Base-by-base conservation (phyloP, 2,113 vertebrate species). In the Anas platyrhynchos region DNA sequence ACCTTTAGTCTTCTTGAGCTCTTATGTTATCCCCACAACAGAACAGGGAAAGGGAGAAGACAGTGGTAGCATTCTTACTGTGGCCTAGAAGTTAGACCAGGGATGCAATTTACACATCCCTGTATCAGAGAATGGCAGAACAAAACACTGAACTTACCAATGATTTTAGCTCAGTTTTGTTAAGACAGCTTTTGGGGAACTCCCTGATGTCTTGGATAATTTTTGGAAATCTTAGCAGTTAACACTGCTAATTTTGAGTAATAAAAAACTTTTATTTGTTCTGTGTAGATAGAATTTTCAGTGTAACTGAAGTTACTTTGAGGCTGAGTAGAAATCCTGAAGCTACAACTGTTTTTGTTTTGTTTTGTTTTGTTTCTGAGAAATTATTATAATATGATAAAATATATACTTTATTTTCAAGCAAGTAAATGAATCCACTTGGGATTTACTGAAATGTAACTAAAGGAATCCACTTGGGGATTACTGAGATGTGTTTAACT, bases 401-500 rank as follows among this genome's bases (percentile, higher is more conserved):
- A 72, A 23, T 55, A 34, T 69, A 79, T 83, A 12, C 27, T 22
- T 66, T 72, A 34, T 13, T 14, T 34, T 6, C 11, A 63, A 90
- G 29, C 71, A 59, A 88, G 59, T 75, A 9, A 61, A 83, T 23
- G 52, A 92, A 83, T 83, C 38, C 26, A 22, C 44, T 65, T 86
- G 91, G 48, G 54, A 1, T 38, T 93, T 96, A 66, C n/a, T 91
- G 79, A 88, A 93, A 83, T 52, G 41, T 85, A 89, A 77, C 68
- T 34, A 41, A 87, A 85, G 41, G 41, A 79, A 83, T 81, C 17
- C 73, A 26, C 54, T 8, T 84, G 65, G 54, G 61, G 12, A 86
- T 80, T 89, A 29, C 36, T 86, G 59, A 91, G 76, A 38, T 59
- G 18, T 50, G 20, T 80, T 89, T 91, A 44, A 63, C 22, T 69